These are phyloP conservation scores for Numida meleagris DNA, from an alignment of 2,113 vertebrate species.

Conservation along the genomic window DNA sequence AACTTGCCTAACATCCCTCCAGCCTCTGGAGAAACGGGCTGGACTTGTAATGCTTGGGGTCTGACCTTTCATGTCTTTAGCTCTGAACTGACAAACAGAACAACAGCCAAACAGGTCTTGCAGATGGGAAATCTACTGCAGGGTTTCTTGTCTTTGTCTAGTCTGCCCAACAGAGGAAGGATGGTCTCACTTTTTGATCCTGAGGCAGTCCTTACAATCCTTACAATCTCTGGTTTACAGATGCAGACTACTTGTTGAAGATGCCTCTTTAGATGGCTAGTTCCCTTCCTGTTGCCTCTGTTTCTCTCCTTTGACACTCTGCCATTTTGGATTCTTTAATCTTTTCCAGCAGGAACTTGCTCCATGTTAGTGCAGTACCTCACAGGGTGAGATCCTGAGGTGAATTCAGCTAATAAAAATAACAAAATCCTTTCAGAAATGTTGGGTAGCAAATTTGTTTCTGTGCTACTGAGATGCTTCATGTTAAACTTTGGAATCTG, in stretches of 20 bases:
- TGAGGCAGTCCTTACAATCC: not conserved
- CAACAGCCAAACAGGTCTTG: not conserved
- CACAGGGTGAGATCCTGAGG: not conserved
- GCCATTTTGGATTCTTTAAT: not conserved
- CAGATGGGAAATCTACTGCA: not conserved
- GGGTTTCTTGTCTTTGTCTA: not conserved
- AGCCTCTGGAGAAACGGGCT: not conserved
- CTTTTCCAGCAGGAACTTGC: not conserved
- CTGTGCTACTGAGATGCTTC: not conserved
- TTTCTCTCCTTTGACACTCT: not conserved
- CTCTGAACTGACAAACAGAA: not conserved
- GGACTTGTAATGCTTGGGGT: not conserved
- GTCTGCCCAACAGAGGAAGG: not conserved
- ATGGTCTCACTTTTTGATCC: not conserved
- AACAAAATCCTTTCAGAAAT: constrained; percentile 25
- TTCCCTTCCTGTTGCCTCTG: not conserved
- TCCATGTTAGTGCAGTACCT: not conserved
- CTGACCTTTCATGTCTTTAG: not conserved
- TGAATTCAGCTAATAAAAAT: constrained; percentile 25
- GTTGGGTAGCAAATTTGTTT: not conserved
- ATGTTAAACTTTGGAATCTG: constrained; percentile 39
- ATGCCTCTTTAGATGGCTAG: not conserved
- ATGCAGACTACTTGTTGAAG: not conserved
- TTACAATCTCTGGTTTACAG: not conserved
- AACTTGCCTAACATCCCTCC: not conserved